These are phyloP conservation scores for Trinorchestia longiramus DNA, from an alignment of 1,140 invertebrate species.

Conservation along the genomic window DNA sequence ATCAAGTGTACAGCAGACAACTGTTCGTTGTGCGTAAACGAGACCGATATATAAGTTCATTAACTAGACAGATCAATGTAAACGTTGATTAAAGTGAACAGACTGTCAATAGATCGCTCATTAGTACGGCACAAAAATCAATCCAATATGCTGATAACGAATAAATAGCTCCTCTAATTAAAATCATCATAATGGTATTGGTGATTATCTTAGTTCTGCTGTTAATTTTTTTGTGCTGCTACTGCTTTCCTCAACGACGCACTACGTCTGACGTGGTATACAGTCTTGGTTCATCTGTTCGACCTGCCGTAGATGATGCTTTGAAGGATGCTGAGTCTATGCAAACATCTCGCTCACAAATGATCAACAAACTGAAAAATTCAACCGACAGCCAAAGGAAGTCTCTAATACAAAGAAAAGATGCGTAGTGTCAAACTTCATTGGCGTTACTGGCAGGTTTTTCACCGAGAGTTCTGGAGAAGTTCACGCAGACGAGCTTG, in stretches of 20 bases:
- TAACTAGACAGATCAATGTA: not conserved
- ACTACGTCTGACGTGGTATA: not conserved
- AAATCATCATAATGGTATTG: not conserved
- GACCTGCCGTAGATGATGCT: not conserved
- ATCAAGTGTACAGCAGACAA: conserved; percentile 7
- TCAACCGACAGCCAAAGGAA: not conserved
- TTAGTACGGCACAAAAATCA: not conserved
- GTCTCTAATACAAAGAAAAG: not conserved
- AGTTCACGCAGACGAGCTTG: not conserved
- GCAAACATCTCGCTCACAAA: not conserved
- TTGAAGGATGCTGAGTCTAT: not conserved
- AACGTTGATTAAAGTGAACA: not conserved
- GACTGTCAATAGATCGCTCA: not conserved
- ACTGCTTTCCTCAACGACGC: not conserved
- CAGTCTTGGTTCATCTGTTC: not conserved
- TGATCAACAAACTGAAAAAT: not conserved
- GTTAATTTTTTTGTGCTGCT: not conserved
- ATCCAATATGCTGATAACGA: not conserved
- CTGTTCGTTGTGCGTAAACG: not conserved
- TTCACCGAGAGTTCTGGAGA: not conserved
- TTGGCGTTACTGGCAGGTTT: not conserved
- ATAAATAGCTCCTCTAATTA: not conserved
- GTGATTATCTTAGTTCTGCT: not conserved
- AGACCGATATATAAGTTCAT: not conserved
- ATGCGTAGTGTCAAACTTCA: not conserved